A percentile compares a stretch with the other conserved stretches of the same genome.
Evolutionary conservation across 2,888 invertebrate species (phyloP).

Genomic region (Ormyrus nitidulus): DNA sequence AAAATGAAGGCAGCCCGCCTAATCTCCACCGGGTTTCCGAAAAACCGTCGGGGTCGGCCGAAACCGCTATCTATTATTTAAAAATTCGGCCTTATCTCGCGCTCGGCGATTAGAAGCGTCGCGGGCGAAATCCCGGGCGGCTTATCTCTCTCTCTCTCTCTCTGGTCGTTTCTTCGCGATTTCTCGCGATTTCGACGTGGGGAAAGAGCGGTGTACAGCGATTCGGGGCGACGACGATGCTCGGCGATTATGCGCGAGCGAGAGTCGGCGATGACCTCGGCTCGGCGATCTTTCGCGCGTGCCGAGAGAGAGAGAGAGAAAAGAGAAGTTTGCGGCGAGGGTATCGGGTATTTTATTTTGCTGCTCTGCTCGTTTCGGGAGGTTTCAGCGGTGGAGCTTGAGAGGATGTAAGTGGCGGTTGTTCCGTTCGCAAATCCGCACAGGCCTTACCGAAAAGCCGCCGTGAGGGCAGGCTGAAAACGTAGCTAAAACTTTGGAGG

Average conservation of each 20-base stretch:
- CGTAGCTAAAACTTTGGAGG: background rate
- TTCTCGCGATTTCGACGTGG: too few relatives aligned
- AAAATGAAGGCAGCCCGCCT: background rate
- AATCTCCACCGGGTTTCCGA: conserved; percentile 14
- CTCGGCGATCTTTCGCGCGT: too few relatives aligned
- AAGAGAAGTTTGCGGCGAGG: background rate
- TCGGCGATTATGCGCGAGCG: background rate
- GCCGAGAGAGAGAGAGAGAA: background rate
- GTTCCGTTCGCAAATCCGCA: conserved; percentile 4
- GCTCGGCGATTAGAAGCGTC: background rate
- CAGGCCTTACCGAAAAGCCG: background rate
- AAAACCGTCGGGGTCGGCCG: background rate
- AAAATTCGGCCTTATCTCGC: conserved; percentile 31
- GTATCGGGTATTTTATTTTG: background rate
- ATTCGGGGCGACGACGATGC: background rate
- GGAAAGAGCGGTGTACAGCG: too few relatives aligned
- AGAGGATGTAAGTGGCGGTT: conserved; percentile 25
- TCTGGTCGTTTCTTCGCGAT: too few relatives aligned
- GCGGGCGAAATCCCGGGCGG: too few relatives aligned
- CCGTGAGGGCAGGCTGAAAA: background rate
- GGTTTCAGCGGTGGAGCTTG: conserved; percentile 2
- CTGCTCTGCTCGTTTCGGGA: conserved; percentile 24
- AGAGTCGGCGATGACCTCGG: too few relatives aligned
- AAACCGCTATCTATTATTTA: conserved; percentile 20
- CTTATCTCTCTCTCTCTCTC: too few relatives aligned